Percentiles rank a stretch among this genome's conserved stretches.
These are phyloP conservation scores for Anser brachyrhynchus DNA, from an alignment of 2,113 vertebrate genomes.

Conservation along the genomic window DNA sequence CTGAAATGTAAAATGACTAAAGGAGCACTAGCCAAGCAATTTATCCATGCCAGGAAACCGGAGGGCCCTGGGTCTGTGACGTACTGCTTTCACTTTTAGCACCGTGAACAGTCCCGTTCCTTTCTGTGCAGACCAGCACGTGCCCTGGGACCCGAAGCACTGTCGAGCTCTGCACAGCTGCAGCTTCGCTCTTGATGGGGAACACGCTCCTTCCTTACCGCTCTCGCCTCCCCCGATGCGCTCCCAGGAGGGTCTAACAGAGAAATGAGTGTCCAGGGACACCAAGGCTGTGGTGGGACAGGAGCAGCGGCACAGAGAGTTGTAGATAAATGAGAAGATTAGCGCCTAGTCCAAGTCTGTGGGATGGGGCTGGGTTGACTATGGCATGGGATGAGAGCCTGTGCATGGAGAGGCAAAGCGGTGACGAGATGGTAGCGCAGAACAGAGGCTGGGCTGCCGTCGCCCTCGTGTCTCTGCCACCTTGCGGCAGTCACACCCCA, in stretches of 20 bases:
- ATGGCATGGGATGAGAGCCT: constrained; percentile 69
- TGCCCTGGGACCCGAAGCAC: neutral
- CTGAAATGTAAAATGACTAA: neutral
- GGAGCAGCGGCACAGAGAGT: neutral
- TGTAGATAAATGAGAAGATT: neutral
- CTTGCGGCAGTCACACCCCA: neutral
- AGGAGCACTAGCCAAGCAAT: neutral
- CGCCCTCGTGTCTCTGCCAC: neutral
- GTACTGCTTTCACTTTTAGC: neutral
- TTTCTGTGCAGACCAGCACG: neutral
- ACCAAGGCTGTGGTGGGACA: fast-evolving
- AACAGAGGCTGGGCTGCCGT: neutral
- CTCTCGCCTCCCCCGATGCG: neutral
- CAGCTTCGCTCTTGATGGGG: fast-evolving
- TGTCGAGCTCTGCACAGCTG: neutral
- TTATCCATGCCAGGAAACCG: neutral
- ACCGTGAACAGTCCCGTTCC: fast-evolving
- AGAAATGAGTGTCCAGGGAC: neutral
- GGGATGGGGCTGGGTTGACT: neutral
- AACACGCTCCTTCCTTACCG: fast-evolving
- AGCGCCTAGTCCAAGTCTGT: neutral
- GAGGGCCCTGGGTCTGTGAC: neutral
- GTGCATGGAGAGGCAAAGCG: constrained; percentile 67
- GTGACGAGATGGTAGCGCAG: constrained; percentile 36
- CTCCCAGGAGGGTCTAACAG: neutral